phyloP scores from a whole-genome alignment of 2,888 invertebrate species.

The Andrena trimmerana region DNA sequence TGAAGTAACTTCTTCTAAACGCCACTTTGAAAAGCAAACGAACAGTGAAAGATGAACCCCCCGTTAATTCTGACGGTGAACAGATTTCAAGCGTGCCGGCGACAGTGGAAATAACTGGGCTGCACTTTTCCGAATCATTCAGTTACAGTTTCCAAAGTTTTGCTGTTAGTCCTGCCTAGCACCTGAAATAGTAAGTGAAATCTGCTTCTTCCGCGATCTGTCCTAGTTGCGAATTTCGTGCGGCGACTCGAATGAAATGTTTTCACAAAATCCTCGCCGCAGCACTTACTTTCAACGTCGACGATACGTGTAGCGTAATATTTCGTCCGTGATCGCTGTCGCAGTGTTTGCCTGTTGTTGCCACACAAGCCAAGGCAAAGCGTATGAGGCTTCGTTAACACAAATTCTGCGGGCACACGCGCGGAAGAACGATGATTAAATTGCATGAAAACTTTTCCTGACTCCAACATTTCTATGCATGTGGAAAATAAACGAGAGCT shows the following conservation, averaged over 20 bases:
- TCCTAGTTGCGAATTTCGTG: not conserved
- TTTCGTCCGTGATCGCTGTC: constrained; percentile 14
- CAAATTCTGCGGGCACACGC: constrained; percentile 16
- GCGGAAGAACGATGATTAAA: not conserved
- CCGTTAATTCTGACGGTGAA: constrained; percentile 26
- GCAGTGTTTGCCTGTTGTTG: not conserved
- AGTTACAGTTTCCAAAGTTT: constrained; percentile 14
- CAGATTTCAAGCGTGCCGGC: constrained; percentile 39
- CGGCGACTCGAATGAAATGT: not conserved
- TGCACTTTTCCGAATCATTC: constrained; percentile 5
- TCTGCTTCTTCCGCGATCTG: not conserved
- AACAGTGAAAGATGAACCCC: constrained; percentile 47
- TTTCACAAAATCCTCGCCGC: not conserved
- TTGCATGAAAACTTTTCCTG: not conserved
- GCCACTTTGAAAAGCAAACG: constrained; percentile 54
- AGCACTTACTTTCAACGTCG: not conserved
- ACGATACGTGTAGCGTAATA: not conserved
- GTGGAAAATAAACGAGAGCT: constrained; percentile 14
- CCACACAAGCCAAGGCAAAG: not conserved
- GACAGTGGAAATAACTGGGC: constrained; percentile 19
- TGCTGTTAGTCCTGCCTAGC: not conserved
- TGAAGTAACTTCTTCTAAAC: constrained; percentile 51
- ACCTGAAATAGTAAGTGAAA: not conserved
- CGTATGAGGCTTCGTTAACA: not conserved
- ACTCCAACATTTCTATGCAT: not conserved